A percentile compares a stretch with the other conserved stretches of the same genome.
phyloP scores from a whole-genome alignment of 1,140 invertebrate genomes.

The Neodiprion virginianus region DNA sequence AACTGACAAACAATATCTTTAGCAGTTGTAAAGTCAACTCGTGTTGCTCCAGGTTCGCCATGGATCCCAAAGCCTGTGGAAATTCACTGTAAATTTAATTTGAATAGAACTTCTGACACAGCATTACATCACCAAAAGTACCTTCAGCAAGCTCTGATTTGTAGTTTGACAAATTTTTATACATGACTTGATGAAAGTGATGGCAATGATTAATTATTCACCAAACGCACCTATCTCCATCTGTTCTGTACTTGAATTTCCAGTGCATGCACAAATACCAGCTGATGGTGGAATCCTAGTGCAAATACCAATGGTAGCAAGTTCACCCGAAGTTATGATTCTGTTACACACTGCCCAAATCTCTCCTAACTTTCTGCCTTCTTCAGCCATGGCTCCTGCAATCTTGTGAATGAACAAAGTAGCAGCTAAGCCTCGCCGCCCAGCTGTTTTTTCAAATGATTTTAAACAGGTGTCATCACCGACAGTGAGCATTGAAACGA shows the following conservation, averaged over 20 bases:
- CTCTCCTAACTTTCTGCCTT: constrained; percentile 60
- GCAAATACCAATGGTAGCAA: constrained; percentile 40
- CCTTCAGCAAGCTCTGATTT: too few relatives aligned
- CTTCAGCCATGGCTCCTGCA: constrained; percentile 72
- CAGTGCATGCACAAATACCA: constrained; percentile 18
- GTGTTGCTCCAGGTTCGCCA: constrained; percentile 68
- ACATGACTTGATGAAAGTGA: too few relatives aligned
- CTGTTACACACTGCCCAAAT: constrained; percentile 48
- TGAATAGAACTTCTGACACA: background rate
- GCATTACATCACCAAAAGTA: too few relatives aligned
- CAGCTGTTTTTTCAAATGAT: constrained; percentile 48
- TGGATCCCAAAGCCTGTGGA: constrained; percentile 68
- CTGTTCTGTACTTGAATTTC: constrained; percentile 51
- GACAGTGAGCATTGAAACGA: constrained; percentile 44
- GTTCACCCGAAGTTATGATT: constrained; percentile 34
- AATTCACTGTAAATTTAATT: constrained; percentile 1
- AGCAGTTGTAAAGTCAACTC: constrained; percentile 36
- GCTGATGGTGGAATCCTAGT: constrained; percentile 19
- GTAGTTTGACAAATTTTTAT: too few relatives aligned
- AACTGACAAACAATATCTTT: constrained; percentile 31
- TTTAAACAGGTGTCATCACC: constrained; percentile 61
- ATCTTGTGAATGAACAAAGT: constrained; percentile 71
- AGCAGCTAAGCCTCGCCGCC: constrained; percentile 67
- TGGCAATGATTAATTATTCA: constrained; percentile 32
- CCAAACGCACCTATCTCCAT: constrained; percentile 67